Evolutionary conservation across 1,140 invertebrate species (phyloP), one percentile per base, ranked within the genome.

Genomic region (Drosophila kanapiae): DNA sequence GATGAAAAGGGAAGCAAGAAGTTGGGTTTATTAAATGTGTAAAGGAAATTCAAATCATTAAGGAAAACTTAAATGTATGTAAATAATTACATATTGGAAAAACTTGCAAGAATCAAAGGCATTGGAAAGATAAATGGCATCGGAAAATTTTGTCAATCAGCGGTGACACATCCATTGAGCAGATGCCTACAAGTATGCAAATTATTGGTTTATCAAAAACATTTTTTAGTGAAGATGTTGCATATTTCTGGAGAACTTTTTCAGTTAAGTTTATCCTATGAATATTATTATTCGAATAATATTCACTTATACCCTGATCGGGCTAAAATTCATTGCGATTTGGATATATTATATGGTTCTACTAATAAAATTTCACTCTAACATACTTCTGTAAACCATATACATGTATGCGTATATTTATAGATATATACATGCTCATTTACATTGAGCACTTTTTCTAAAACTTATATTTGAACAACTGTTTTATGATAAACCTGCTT

Each of bases 391-490:
- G 18, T 43, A 7, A 42, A 42, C 18, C 35, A 42, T 18, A 13
- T 40, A 10, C 35, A 42, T 18, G 13, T 40, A 10, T 56, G 42
- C 42, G 33, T 40, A 23, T 3, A 23, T 23, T 23, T 23, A 23
- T 23, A 23, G 35, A 42, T 18, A 13, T 40, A 10, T 56, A 58
- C 42, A 43, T 40, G 8, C 42, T 16, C 18, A 14, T 18, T 62
- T 65, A n/a, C 10, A 14, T 27, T 7, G 8, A 10, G 1, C n/a
- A 33, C 48, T 61, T 56, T 16, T 31, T 14, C 18, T 29, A 43
- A 37, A 48, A 37, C 16, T 42, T 67, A 31, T 56, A 60, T 65
- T 75, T 75, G 6, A 11, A 62, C 74, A 76, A 65, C 43, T 76
- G 71, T 65, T 58, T n/a, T 18, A 18, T 43, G 38, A 53, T 54